Conservation (phyloP, 2,113 vertebrate species). For the Dolichotis patagonum region DNA sequence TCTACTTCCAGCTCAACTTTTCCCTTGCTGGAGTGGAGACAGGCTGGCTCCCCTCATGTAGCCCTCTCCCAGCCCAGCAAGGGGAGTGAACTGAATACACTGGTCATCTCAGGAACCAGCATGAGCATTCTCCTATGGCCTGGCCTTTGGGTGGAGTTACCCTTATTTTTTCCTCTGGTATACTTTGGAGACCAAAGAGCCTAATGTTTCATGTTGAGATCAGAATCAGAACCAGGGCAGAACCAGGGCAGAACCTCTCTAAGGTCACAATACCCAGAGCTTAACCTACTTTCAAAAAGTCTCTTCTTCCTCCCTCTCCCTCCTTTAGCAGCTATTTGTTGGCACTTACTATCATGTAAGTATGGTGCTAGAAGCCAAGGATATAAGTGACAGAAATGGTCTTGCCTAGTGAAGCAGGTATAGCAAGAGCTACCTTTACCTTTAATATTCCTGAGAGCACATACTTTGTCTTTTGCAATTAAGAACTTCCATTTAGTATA, state of each 20-base stretch:
- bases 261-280: not conserved
- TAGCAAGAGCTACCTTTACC: not conserved
- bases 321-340: not conserved
- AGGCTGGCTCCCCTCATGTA: not conserved
- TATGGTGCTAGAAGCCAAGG: not conserved
- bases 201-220: not conserved
- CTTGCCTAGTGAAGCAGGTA: not conserved
- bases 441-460: not conserved
- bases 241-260: not conserved
- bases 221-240: not conserved
- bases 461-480: not conserved
- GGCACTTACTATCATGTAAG: not conserved
- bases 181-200: not conserved
- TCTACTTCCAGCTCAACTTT: not conserved
- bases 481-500: slow-evolving; percentile 13
- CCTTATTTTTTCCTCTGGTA: not conserved
- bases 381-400: not conserved
- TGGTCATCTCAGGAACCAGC: not conserved
- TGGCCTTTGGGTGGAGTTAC: not conserved
- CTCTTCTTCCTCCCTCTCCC: not conserved
- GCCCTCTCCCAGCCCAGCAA: not conserved
- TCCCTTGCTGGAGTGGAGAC: not conserved
- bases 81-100: not conserved
- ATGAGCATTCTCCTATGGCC: not conserved
- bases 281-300: not conserved